Evolutionary conservation across 2,113 vertebrate genomes (phyloP), one percentile per base, ranked within the genome.

Genomic region (Siphamia tubifer): DNA sequence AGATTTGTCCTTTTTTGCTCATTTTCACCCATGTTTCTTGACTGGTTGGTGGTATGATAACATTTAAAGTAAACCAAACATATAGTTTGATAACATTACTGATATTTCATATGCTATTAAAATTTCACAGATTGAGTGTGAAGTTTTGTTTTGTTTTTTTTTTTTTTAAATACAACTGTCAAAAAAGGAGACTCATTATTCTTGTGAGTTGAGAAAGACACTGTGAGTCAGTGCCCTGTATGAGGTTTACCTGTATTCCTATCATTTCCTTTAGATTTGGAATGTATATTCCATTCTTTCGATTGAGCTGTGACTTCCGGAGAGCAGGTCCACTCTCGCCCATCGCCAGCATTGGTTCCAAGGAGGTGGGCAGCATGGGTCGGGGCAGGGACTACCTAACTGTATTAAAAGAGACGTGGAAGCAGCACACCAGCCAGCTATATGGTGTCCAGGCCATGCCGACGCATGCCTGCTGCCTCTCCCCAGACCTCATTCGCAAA

Each of bases 271-370:
- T 13, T 90, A 99, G 98, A 70, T 98, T 99, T 43, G 98, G 97
- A 53, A 99, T 99, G 97, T 98, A 99, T 85, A 96, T 98, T 84
- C 97, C 98, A 1, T 98, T 98, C 90, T 94, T 99, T 20, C 94
- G 95, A 48, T 90, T 97, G 56, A 97, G 92, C 91, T 96, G 94
- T 32, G 97, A 99, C 87, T 77, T 97, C 0, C 90, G 95, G 0
- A 94, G 94, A 49, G 85, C 89, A 0, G 90, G 93, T 30, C 88
- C 94, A 9, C 92, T 98, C 32, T 91, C 94, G 40, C 94, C 95
- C 12, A 87, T 98, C 30, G 71, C 96, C 83, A 94, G 81, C 75
- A 85, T 98, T 1, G 94, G 95, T 20, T 93, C 95, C 68, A 94
- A 95, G 67, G 97, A 98, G 74, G 90, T 94, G 0, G 79, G 87